A percentile compares a stretch with the other conserved stretches of the same genome.
Evolutionary conservation across 2,113 vertebrate species (phyloP).

Genomic region (Cnemophilus loriae): DNA sequence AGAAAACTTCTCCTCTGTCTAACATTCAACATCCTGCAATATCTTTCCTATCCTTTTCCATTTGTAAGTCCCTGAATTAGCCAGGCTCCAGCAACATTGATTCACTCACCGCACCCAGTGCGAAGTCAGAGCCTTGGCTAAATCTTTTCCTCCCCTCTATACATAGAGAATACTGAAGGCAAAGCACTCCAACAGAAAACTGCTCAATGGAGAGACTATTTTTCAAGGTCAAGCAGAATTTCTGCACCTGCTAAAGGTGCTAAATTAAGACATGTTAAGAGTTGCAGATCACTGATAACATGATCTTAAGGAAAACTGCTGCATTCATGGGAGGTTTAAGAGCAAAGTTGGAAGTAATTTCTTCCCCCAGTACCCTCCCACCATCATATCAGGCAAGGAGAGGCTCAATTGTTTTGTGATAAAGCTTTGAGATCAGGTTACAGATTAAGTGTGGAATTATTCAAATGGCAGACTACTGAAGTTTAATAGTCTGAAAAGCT

Average conservation of each 20-base stretch:
- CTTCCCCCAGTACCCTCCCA: not conserved
- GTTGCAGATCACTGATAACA: not conserved
- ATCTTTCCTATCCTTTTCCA: not conserved
- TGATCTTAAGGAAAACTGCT: not conserved
- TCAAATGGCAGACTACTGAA: not conserved
- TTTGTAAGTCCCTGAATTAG: not conserved
- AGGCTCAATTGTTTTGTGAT: not conserved
- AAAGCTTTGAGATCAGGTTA: not conserved
- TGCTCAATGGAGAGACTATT: not conserved
- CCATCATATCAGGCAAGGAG: not conserved
- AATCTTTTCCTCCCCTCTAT: not conserved
- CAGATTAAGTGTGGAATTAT: not conserved
- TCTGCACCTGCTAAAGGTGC: not conserved
- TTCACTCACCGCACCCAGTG: not conserved
- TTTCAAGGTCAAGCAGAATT: not conserved
- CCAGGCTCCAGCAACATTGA: not conserved
- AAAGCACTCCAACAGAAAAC: not conserved
- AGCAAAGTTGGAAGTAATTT: not conserved
- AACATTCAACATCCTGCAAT: not conserved
- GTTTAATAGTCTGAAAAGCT: not conserved
- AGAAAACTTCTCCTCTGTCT: not conserved
- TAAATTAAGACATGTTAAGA: not conserved
- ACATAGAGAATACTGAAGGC: not conserved
- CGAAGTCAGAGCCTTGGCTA: not conserved
- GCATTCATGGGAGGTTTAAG: not conserved